These are phyloP conservation scores for Endotricha flammealis DNA, from an alignment of 2,888 invertebrate genomes.

Conservation along the genomic window DNA sequence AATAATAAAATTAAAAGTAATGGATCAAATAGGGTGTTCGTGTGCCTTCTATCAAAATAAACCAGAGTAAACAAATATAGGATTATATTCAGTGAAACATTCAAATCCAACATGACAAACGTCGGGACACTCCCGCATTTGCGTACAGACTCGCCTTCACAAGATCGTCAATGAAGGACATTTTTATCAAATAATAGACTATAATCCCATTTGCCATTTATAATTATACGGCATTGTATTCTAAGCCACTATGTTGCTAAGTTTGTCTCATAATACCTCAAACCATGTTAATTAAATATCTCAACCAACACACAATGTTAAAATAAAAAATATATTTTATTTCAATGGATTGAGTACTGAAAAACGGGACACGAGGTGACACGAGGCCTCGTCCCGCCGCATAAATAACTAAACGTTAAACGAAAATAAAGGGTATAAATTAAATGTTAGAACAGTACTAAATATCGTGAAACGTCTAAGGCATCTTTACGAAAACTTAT, in stretches of 20 bases:
- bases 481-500: constrained; percentile 73
- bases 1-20: too few relatives aligned
- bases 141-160: constrained; percentile 42
- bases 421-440: constrained; percentile 46
- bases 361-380: constrained; percentile 24
- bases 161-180: constrained; percentile 32
- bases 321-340: constrained; percentile 30
- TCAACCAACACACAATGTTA: constrained; percentile 65
- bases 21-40: constrained; percentile 27
- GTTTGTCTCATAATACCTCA: constrained; percentile 56
- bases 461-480: constrained; percentile 68
- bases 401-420: constrained; percentile 26
- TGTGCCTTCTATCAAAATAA: constrained; percentile 46
- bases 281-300: constrained; percentile 65
- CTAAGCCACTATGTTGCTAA: constrained; percentile 63
- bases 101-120: constrained; percentile 68
- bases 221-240: constrained; percentile 50
- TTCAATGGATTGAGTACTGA: constrained; percentile 22
- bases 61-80: constrained; percentile 76
- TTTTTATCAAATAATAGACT: constrained; percentile 47
- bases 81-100: constrained; percentile 77
- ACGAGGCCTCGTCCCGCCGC: constrained; percentile 19
- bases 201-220: constrained; percentile 69
- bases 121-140: constrained; percentile 51
- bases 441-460: constrained; percentile 41